These are phyloP conservation scores for Dermatophagoides farinae DNA, from an alignment of 1,140 invertebrate genomes.

Conservation along the genomic window DNA sequence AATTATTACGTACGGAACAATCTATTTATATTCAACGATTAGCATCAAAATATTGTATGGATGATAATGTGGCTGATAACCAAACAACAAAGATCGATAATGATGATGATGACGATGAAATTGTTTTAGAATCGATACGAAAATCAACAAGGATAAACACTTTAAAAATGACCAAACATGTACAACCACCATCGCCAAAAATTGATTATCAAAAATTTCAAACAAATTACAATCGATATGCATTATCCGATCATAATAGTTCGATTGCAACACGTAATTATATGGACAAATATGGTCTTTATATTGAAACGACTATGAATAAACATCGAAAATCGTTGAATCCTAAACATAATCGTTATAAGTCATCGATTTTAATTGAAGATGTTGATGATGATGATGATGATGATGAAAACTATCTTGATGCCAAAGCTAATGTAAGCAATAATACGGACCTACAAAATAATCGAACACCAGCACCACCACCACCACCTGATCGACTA, in stretches of 20 bases:
- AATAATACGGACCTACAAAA: background rate
- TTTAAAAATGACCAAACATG: background rate
- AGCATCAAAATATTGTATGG: slow-evolving; percentile 2
- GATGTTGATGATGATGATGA: background rate
- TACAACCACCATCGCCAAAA: background rate
- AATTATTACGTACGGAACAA: slow-evolving; percentile 1
- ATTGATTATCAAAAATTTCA: no score
- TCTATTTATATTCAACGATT: slow-evolving; percentile 5
- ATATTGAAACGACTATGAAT: background rate
- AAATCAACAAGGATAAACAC: no score
- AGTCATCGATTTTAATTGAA: background rate
- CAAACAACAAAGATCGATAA: background rate
- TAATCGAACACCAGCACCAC: background rate
- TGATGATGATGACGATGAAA: no score
- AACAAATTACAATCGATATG: background rate
- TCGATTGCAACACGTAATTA: slow-evolving; percentile 13
- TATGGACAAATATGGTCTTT: slow-evolving; percentile 9
- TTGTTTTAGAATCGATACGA: no score
- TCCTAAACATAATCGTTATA: no score
- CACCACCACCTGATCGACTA: background rate
- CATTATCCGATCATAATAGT: slow-evolving; percentile 1
- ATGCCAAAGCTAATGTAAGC: background rate
- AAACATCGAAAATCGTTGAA: background rate
- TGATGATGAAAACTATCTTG: background rate
- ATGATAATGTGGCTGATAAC: background rate